Conservation (phyloP, 1,140 invertebrate species). For the Heliconius hewitsoni region DNA sequence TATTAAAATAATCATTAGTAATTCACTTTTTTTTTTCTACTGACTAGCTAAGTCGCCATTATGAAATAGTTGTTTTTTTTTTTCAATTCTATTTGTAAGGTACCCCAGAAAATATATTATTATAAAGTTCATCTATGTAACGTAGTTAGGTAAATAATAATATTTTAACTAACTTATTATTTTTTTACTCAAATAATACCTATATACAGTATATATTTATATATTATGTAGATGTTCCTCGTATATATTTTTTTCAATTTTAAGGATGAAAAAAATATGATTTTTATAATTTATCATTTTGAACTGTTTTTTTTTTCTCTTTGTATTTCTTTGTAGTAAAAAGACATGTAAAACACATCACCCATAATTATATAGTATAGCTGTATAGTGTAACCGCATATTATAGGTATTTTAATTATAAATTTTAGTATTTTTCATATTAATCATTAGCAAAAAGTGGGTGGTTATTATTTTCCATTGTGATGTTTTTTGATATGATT, state of each 20-base stretch:
- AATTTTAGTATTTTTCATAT: not conserved
- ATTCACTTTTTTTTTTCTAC: slow-evolving; percentile 17
- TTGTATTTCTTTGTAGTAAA: not conserved
- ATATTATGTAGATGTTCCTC: slow-evolving; percentile 39
- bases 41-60: slow-evolving; percentile 24
- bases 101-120: slow-evolving; percentile 38
- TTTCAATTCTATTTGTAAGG: slow-evolving; percentile 17
- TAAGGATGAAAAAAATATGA: not conserved
- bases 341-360: slow-evolving; percentile 21
- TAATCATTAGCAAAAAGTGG: too few species aligned
- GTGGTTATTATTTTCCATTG: not conserved
- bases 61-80: slow-evolving; percentile 26
- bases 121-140: slow-evolving; percentile 31
- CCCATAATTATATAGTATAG: slow-evolving; percentile 33
- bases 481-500: not conserved
- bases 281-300: not conserved
- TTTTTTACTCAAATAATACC: slow-evolving; percentile 45
- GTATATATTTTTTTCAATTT: slow-evolving; percentile 13
- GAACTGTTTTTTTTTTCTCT: not conserved
- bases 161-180: slow-evolving; percentile 45
- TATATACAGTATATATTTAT: slow-evolving; percentile 34
- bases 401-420: slow-evolving; percentile 14
- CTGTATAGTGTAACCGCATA: slow-evolving; percentile 14
- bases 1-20: slow-evolving; percentile 14
- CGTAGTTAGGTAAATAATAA: slow-evolving; percentile 45